Evolutionary conservation across 2,113 vertebrate species (phyloP), one percentile per base, ranked within the genome.

Genomic region (Pyxicephalus adspersus): DNA sequence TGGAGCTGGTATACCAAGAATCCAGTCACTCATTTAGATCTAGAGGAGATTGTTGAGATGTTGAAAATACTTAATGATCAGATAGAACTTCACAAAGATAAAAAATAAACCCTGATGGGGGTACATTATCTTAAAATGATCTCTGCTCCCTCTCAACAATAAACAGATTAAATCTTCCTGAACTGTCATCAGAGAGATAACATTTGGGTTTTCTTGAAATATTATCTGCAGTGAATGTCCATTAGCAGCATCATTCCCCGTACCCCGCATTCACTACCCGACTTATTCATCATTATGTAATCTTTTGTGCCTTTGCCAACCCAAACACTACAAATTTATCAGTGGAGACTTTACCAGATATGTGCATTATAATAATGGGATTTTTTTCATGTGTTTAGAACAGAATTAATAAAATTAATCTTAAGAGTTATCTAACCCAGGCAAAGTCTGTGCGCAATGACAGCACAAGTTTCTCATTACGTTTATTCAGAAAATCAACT

Each of bases 391-490:
- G 26, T 34, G 26, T 34, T 34, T 13, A 2, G 22, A 16, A 29
- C 61, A 58, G n/a, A 80, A 58, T 80, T 58, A 67, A 61, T 52
- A 23, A 16, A 52, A 80, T 80, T 72, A 80, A 71, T 64, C 58
- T 73, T 45, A 52, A 25, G 55, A 7, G n/a, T 54, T 72, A 13
- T 15, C 58, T 45, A 3, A 9, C 28, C 18, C 20, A 22, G 20
- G 31, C 23, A 11, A 19, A 25, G 57, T 72, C 38, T 20, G 38
- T 29, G 34, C 83, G 84, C 85, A 19, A 64, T 80, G 84, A 77
- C 0, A 25, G 7, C 66, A 75, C 86, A 75, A 86, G 83, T 86
- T 85, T 26, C 0, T 80, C 8, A 78, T 74, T 58, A 75, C 77
- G 20, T 52, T 23, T 2, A 31, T 85, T 73, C 84, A 81, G 83